These are phyloP conservation scores for Lasioglossum pauxillum DNA, from an alignment of 2,888 invertebrate species.

Conservation along the genomic window DNA sequence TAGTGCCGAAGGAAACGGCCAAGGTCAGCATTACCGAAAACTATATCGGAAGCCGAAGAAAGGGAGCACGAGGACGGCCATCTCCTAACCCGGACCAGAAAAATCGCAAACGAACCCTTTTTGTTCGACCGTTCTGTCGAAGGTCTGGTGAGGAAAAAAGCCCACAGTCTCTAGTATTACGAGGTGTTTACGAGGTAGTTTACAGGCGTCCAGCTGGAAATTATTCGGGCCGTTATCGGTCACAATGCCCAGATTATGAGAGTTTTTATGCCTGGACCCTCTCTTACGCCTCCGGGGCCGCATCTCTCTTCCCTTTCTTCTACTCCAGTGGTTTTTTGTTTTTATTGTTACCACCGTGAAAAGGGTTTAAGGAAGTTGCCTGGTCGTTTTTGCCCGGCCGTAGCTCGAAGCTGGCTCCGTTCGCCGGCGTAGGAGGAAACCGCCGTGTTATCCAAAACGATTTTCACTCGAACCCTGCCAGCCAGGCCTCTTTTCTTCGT, in stretches of 20 bases:
- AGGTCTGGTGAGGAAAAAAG: slow-evolving; percentile 20
- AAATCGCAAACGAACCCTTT: slow-evolving; percentile 56
- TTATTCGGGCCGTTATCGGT: slow-evolving; percentile 69
- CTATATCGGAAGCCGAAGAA: slow-evolving; percentile 16
- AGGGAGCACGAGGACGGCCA: not conserved
- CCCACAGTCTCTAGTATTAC: slow-evolving; percentile 65
- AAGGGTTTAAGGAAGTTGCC: slow-evolving; percentile 63
- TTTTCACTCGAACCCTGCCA: slow-evolving; percentile 56
- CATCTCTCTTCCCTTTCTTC: not conserved
- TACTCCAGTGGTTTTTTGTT: slow-evolving; percentile 33
- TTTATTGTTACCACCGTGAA: slow-evolving; percentile 60
- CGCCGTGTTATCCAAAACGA: slow-evolving; percentile 50
- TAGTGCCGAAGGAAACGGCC: not conserved
- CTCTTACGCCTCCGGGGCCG: not conserved
- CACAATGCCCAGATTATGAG: slow-evolving; percentile 72
- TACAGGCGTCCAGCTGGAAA: slow-evolving; percentile 70
- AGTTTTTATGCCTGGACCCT: slow-evolving; percentile 63
- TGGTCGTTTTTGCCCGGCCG: slow-evolving; percentile 40
- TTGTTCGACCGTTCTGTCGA: slow-evolving; percentile 29
- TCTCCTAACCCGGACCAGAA: slow-evolving; percentile 26
- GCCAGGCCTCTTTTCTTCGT: slow-evolving; percentile 65
- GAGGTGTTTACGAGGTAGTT: slow-evolving; percentile 74
- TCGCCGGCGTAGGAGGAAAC: slow-evolving; percentile 52
- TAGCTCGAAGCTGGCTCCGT: slow-evolving; percentile 10
- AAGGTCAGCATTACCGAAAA: slow-evolving; percentile 11